Evolutionary conservation across 2,888 invertebrate genomes (phyloP).

Genomic region (Noctuana brunneofusca): DNA sequence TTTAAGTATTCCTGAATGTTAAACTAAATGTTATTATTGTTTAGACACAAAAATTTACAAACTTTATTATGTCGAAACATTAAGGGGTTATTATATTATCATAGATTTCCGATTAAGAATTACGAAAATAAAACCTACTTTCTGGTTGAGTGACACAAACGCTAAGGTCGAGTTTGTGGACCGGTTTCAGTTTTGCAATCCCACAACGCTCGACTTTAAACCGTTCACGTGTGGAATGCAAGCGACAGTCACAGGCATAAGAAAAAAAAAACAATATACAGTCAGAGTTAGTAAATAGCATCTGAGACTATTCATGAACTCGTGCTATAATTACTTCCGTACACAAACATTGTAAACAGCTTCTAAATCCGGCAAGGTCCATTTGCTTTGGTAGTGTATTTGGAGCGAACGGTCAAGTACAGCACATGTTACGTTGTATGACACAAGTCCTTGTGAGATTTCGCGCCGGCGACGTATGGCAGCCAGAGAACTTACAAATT

Average conservation of each 20-base stretch:
- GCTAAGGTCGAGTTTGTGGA: conserved; percentile 31
- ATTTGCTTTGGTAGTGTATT: conserved; percentile 38
- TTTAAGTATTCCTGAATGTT: no score
- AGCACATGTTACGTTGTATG: conserved; percentile 53
- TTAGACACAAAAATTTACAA: no score
- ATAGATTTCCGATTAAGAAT: conserved; percentile 11
- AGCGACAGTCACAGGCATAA: not conserved
- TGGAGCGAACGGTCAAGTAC: conserved; percentile 46
- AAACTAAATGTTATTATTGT: no score
- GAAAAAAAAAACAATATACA: no score
- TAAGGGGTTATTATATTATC: not conserved
- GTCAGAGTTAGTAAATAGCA: no score
- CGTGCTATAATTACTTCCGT: conserved; percentile 20
- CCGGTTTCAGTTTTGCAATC: conserved; percentile 33
- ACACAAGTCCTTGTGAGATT: conserved; percentile 61
- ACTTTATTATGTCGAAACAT: no score
- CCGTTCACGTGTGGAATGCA: conserved; percentile 23
- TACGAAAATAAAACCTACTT: conserved; percentile 28
- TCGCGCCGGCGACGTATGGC: conserved; percentile 45
- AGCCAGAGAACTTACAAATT: conserved; percentile 24
- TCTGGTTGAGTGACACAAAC: conserved; percentile 23
- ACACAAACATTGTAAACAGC: conserved; percentile 15
- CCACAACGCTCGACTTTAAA: conserved; percentile 21
- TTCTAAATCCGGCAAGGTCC: conserved; percentile 40
- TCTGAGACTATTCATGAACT: not conserved